These are phyloP conservation scores for Orthosia cruda DNA, from an alignment of 2,888 invertebrate species.

Conservation along the genomic window DNA sequence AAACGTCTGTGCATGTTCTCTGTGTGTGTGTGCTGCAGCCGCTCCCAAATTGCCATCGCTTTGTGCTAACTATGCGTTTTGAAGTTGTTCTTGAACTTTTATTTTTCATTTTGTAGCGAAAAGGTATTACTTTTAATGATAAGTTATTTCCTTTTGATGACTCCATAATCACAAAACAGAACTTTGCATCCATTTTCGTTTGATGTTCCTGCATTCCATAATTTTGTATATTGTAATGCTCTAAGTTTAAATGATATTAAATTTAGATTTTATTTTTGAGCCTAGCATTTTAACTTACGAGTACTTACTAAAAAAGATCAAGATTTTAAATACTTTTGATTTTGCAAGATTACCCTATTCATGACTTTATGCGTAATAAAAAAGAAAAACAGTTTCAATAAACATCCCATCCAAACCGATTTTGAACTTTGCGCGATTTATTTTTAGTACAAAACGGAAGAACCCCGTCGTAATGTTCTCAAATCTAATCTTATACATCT, in stretches of 20 bases:
- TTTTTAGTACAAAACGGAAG: slow-evolving; percentile 41
- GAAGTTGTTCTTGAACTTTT: slow-evolving; percentile 50
- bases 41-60: slow-evolving; percentile 63
- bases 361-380: not conserved
- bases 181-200: slow-evolving; percentile 15
- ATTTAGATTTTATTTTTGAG: not conserved
- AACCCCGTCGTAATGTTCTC: slow-evolving; percentile 37
- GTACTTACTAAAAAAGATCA: not conserved
- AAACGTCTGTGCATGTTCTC: slow-evolving; percentile 15
- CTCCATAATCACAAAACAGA: not conserved
- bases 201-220: slow-evolving; percentile 3
- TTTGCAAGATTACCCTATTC: no score
- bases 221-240: not conserved
- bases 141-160: slow-evolving; percentile 29
- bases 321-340: no score
- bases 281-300: not conserved
- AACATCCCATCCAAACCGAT: not conserved
- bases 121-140: slow-evolving; percentile 51
- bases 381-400: not conserved
- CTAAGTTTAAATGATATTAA: not conserved
- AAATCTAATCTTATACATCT: slow-evolving; percentile 60
- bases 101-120: slow-evolving; percentile 49
- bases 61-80: slow-evolving; percentile 60
- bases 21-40: slow-evolving; percentile 52
- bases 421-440: slow-evolving; percentile 37